These are phyloP conservation scores for Alauda arvensis DNA, from an alignment of 2,797 vertebrate genomes.

Conservation along the genomic window DNA sequence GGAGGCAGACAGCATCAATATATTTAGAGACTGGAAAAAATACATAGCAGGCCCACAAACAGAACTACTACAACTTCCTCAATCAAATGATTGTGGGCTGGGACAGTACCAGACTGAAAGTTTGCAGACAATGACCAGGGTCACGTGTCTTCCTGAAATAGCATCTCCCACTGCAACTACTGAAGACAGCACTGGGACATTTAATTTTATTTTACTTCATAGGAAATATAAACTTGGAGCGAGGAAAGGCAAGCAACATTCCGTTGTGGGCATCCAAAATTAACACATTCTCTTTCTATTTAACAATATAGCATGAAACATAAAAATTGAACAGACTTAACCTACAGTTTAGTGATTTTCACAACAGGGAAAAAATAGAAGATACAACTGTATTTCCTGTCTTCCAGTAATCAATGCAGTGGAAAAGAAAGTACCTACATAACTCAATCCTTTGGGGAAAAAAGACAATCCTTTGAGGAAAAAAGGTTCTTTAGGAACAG, in stretches of 20 bases:
- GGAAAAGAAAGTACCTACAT: neutral
- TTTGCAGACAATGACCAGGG: neutral
- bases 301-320: neutral
- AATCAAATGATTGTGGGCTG: neutral
- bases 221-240: neutral
- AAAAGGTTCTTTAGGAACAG: neutral
- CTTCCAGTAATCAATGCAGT: neutral
- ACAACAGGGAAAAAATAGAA: neutral
- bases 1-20: neutral
- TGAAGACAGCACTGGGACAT: neutral
- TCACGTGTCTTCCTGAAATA: neutral
- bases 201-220: neutral
- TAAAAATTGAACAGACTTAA: neutral
- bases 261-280: neutral
- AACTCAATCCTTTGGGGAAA: accelerated
- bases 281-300: neutral
- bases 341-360: neutral
- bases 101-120: neutral
- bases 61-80: neutral
- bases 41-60: neutral
- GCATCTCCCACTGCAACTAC: neutral
- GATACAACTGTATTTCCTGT: neutral
- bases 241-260: neutral
- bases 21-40: neutral
- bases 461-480: neutral